phyloP scores from a whole-genome alignment of 2,888 invertebrate genomes.

The Nomada goodeniana region DNA sequence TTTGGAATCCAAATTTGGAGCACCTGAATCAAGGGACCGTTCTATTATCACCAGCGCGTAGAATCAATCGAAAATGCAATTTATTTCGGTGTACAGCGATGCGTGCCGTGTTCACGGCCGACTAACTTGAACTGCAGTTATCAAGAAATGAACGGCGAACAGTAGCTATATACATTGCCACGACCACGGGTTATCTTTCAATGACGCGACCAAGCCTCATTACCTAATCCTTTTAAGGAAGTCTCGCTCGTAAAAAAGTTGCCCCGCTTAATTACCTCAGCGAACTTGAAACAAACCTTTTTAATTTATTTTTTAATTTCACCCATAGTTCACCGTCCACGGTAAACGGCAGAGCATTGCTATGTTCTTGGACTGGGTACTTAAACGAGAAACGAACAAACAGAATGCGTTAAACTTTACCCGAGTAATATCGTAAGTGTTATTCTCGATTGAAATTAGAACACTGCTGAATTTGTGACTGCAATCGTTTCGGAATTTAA shows the following conservation, averaged over 20 bases:
- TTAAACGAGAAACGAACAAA: no score
- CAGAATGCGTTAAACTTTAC: no score
- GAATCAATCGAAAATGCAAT: not conserved
- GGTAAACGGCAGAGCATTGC: not conserved
- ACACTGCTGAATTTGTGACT: no score
- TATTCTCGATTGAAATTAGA: no score
- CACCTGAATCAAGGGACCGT: conserved; percentile 9
- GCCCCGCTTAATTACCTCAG: conserved; percentile 40
- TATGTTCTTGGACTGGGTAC: no score
- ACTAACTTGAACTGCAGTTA: conserved; percentile 43
- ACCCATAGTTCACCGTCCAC: not conserved
- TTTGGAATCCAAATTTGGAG: no score
- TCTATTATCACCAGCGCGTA: conserved; percentile 6
- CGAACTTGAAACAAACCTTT: not conserved
- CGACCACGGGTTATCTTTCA: conserved; percentile 63
- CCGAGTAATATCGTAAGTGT: no score
- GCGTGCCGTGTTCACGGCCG: not conserved
- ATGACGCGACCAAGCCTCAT: conserved; percentile 42
- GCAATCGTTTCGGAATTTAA: no score
- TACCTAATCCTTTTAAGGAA: conserved; percentile 71
- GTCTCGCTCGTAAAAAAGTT: conserved; percentile 27
- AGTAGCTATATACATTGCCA: conserved; percentile 72
- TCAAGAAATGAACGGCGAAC: conserved; percentile 59
- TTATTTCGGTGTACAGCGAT: conserved; percentile 1
- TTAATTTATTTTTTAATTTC: not conserved